phyloP scores from a whole-genome alignment of 2,113 vertebrate genomes.

The Neolamprologus kungweensis region DNA sequence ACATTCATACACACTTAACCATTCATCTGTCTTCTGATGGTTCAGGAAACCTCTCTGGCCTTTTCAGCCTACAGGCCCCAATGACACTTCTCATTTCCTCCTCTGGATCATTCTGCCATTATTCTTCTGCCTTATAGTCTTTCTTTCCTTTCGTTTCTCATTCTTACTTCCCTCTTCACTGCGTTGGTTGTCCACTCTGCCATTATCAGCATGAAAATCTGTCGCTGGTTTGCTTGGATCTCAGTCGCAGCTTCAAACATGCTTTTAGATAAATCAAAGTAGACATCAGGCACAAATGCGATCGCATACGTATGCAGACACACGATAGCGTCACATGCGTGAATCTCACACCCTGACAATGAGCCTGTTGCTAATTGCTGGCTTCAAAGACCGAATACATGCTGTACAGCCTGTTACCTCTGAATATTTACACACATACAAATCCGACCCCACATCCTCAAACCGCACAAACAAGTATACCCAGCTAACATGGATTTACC shows the following conservation, averaged over 20 bases:
- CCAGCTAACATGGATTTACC: not conserved
- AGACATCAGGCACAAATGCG: constrained; percentile 9
- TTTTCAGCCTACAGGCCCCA: constrained; percentile 19
- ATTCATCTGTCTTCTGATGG: constrained; percentile 32
- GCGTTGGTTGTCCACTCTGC: not conserved
- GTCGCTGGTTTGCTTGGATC: constrained; percentile 13
- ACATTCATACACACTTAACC: constrained; percentile 33
- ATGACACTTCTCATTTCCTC: constrained; percentile 46
- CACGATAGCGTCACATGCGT: not conserved
- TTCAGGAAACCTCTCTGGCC: constrained; percentile 6
- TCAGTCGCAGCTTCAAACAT: constrained; percentile 41
- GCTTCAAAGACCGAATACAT: constrained; percentile 55
- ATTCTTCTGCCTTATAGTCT: not conserved
- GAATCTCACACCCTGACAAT: not conserved
- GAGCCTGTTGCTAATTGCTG: constrained; percentile 26
- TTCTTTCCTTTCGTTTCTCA: not conserved
- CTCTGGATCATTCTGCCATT: constrained; percentile 1
- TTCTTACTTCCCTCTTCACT: not conserved
- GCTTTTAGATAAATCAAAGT: constrained; percentile 58
- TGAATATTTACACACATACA: not conserved
- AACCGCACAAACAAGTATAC: not conserved
- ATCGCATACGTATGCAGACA: not conserved
- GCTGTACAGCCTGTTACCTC: not conserved
- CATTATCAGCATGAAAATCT: not conserved
- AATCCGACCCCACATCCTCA: not conserved